phyloP scores from a whole-genome alignment of 2,888 invertebrate genomes.

The Tiliacea citrago region DNA sequence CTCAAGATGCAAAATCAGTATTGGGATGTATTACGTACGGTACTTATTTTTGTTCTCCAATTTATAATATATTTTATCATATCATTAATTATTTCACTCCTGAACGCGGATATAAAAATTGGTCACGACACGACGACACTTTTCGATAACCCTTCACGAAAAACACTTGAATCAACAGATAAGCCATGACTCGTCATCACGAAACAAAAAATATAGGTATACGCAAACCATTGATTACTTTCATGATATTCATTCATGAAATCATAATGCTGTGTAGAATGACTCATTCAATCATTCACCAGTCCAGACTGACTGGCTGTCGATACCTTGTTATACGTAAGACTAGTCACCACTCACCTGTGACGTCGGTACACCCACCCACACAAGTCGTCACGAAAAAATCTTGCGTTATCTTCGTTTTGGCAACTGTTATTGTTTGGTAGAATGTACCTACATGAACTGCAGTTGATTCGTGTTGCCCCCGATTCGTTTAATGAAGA shows the following conservation, averaged over 20 bases:
- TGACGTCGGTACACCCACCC: slow-evolving; percentile 66
- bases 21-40: not conserved
- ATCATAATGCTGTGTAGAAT: slow-evolving; percentile 44
- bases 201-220: slow-evolving; percentile 28
- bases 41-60: not conserved
- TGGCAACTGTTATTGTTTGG: slow-evolving; percentile 63
- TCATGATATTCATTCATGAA: slow-evolving; percentile 58
- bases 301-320: slow-evolving; percentile 50
- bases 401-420: slow-evolving; percentile 61
- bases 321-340: slow-evolving; percentile 50
- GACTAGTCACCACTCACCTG: slow-evolving; percentile 65
- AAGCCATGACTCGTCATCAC: slow-evolving; percentile 23
- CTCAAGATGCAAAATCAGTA: not conserved
- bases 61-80: not conserved
- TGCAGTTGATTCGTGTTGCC: slow-evolving; percentile 56
- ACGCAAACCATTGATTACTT: slow-evolving; percentile 38
- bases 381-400: slow-evolving; percentile 50
- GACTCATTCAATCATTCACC: slow-evolving; percentile 50
- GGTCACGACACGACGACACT: not conserved
- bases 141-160: slow-evolving; percentile 14
- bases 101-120: not conserved
- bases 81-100: not conserved
- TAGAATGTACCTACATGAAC: slow-evolving; percentile 52
- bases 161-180: slow-evolving; percentile 46
- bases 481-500: slow-evolving; percentile 62